Evolutionary conservation across 2,888 invertebrate species (phyloP).

Genomic region (Uloborus plumipes): DNA sequence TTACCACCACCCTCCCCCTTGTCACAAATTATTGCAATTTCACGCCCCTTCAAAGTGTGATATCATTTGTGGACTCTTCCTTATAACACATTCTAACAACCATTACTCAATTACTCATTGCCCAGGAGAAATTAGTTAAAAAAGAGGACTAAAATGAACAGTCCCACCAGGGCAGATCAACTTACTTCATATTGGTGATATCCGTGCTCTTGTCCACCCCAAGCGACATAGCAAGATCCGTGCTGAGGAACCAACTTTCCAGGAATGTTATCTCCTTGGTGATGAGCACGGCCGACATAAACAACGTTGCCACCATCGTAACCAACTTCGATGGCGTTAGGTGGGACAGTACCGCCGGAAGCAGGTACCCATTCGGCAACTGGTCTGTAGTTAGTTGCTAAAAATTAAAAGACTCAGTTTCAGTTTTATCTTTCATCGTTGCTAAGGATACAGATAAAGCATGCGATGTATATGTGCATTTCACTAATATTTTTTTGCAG

Average conservation of each 20-base stretch:
- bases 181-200: conserved; percentile 64
- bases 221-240: conserved; percentile 65
- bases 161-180: not conserved
- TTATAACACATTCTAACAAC: too few relatives aligned
- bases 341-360: conserved; percentile 58
- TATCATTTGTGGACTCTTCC: too few relatives aligned
- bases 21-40: too few relatives aligned
- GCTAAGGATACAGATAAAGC: too few relatives aligned
- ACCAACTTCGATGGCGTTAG: conserved; percentile 65
- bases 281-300: conserved; percentile 65
- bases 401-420: not conserved
- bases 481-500: too few relatives aligned
- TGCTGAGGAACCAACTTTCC: conserved; percentile 66
- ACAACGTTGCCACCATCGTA: conserved; percentile 60
- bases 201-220: conserved; percentile 64
- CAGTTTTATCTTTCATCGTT: too few relatives aligned
- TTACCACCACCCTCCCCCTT: too few relatives aligned
- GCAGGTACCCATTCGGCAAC: conserved; percentile 62
- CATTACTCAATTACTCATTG: too few relatives aligned
- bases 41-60: too few relatives aligned
- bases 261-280: conserved; percentile 65
- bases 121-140: too few relatives aligned
- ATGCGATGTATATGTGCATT: too few relatives aligned
- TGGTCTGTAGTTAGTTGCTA: conserved; percentile 63
- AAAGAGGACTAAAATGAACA: too few relatives aligned